Evolutionary conservation across 1,140 invertebrate species (phyloP).

Genomic region (Zaprionus davidi): DNA sequence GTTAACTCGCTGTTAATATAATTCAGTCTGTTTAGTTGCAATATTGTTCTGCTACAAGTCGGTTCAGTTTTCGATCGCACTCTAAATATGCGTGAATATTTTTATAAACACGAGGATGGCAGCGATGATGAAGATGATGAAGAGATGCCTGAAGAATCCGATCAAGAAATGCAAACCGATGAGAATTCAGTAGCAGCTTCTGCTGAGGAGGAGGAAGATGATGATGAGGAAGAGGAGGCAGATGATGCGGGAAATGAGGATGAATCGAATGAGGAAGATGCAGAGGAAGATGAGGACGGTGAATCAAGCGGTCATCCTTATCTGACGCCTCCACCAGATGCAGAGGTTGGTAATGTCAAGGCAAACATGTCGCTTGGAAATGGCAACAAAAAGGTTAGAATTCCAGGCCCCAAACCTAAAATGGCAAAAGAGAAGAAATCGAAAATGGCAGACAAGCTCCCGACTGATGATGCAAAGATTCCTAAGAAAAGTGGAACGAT

Average conservation of each 20-base stretch:
- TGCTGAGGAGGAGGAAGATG: background rate
- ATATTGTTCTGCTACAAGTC: background rate
- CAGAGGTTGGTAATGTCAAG: background rate
- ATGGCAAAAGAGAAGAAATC: background rate
- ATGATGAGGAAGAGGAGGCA: background rate
- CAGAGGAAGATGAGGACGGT: background rate
- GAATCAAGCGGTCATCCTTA: constrained; percentile 9
- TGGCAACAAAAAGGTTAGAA: background rate
- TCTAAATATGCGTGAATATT: background rate
- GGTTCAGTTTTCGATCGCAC: background rate
- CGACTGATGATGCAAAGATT: background rate
- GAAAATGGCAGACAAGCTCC: constrained; percentile 11
- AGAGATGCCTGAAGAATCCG: background rate
- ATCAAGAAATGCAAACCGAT: background rate
- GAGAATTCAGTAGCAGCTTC: background rate
- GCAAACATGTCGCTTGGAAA: constrained; percentile 8
- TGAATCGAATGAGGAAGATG: constrained; percentile 4
- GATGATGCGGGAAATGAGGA: background rate
- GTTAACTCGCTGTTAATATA: no score
- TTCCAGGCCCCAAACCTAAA: background rate
- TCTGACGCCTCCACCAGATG: constrained; percentile 59
- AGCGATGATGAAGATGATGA: constrained; percentile 1
- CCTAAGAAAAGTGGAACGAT: background rate
- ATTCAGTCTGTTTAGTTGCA: background rate
- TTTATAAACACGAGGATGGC: background rate